Evolutionary conservation across 2,113 vertebrate genomes (phyloP), one percentile per base, ranked within the genome.

Genomic region (Sceloporus undulatus): DNA sequence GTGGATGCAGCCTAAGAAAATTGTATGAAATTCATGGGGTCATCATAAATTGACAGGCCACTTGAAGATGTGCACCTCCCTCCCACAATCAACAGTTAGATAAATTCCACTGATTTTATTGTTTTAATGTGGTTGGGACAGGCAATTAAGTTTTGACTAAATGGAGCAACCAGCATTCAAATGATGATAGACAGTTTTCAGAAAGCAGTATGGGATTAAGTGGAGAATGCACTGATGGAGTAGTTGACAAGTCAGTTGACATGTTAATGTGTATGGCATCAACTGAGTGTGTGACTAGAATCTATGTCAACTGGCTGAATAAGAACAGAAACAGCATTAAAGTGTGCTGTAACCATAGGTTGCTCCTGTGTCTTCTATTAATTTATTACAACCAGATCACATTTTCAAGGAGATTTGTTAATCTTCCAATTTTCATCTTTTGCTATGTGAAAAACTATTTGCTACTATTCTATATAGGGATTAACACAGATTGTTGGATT

Each of bases 201-300:
- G 16, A 73, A 54, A 59, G 52, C 66, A 80, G 65, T 29, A 48
- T 68, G 42, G 40, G 29, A 11, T 14, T 11, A 16, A 16, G 27
- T 23, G 48, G 66, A n/a, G 77, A 16, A 73, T 40, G 18, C 25
- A 40, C 29, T 81, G 23, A 52, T 73, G 38, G 34, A 73, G 18
- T 40, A n/a, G 38, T 76, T 85, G 73, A 11, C 52, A 82, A 52
- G 78, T 87, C 52, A 81, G 14, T 62, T 34, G 10, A 59, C 74
- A 27, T 29, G 9, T 29, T 74, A 73, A 81, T 40, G n/a, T 52
- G 16, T 42, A 74, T 62, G 16, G 75, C 16, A 40, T 29, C 48
- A 29, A 40, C 10, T 81, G 59, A 75, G 18, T n/a, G 52, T 81
- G 25, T 81, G 68, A 82, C 62, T 74, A 74, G 70, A 87, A 87